phyloP scores from a whole-genome alignment of 2,888 invertebrate genomes.

The Dastarcus helophoroides region DNA sequence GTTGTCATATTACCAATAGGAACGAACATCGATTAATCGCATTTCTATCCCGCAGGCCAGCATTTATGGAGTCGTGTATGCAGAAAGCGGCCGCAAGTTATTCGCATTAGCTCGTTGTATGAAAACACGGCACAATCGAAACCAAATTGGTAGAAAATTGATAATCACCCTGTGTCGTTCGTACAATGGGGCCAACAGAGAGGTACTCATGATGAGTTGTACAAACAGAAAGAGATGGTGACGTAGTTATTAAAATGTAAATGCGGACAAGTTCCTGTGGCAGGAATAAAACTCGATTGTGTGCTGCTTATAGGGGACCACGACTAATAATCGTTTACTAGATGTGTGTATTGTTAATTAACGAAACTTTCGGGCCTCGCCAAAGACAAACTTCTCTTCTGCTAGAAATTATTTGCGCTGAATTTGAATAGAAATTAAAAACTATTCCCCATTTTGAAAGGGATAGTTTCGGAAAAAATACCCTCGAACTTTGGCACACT shows the following conservation, averaged over 20 bases:
- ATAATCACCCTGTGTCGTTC: slow-evolving; percentile 33
- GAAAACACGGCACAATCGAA: slow-evolving; percentile 1
- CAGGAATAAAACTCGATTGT: slow-evolving; percentile 28
- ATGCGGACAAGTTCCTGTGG: slow-evolving; percentile 36
- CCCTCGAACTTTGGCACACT: too few relatives aligned
- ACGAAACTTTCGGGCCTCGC: too few relatives aligned
- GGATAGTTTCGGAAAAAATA: too few relatives aligned
- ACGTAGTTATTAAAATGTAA: slow-evolving; percentile 39
- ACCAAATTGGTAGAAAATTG: slow-evolving; percentile 41
- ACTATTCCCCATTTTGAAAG: too few relatives aligned
- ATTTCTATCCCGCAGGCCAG: background rate
- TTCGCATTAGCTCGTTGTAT: slow-evolving; percentile 1
- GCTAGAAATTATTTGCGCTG: too few relatives aligned
- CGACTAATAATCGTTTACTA: slow-evolving; percentile 33
- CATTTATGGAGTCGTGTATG: background rate
- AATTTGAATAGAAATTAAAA: too few relatives aligned
- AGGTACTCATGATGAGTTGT: slow-evolving; percentile 13
- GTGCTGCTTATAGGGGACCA: slow-evolving; percentile 11
- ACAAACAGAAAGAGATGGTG: too few relatives aligned
- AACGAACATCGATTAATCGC: background rate
- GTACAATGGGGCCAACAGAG: slow-evolving; percentile 23
- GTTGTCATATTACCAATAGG: slow-evolving; percentile 1
- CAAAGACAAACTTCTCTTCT: too few relatives aligned
- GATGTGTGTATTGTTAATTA: slow-evolving; percentile 35
- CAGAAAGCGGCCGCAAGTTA: slow-evolving; percentile 2